These are phyloP conservation scores for Tauraco hartlaubi DNA, from an alignment of 2,797 vertebrate species.

Conservation along the genomic window DNA sequence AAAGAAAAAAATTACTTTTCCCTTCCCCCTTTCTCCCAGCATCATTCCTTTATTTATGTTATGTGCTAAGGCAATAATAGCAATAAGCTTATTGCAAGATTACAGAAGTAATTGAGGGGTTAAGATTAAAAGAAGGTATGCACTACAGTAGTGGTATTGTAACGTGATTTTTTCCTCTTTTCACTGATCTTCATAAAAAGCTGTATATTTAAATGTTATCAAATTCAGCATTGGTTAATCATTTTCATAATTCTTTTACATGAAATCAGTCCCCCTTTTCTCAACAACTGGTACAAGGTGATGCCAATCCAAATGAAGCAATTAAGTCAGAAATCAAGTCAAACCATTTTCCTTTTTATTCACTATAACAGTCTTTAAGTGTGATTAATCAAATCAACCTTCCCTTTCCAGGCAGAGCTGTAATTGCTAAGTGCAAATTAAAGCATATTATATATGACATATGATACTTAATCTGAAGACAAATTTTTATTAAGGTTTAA, in stretches of 20 bases:
- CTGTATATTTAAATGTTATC: conserved; percentile 41
- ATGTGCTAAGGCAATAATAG: background rate
- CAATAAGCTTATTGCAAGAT: background rate
- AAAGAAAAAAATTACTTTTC: background rate
- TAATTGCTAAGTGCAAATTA: conserved; percentile 79
- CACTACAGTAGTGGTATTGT: background rate
- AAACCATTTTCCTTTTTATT: conserved; percentile 64
- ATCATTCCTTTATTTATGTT: background rate
- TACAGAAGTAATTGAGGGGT: conserved; percentile 1
- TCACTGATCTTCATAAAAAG: conserved; percentile 44
- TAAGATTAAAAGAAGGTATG: background rate
- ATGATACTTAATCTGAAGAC: conserved; percentile 52
- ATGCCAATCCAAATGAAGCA: conserved; percentile 74
- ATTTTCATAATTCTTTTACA: conserved; percentile 76
- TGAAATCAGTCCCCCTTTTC: conserved; percentile 71
- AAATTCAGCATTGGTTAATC: conserved; percentile 65
- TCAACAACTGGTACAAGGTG: conserved; percentile 53
- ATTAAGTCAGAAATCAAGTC: conserved; percentile 75
- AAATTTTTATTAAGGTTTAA: conserved; percentile 64
- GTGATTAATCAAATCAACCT: conserved; percentile 82
- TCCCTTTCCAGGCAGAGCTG: conserved; percentile 61
- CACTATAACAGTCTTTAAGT: conserved; percentile 68
- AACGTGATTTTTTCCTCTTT: conserved; percentile 35
- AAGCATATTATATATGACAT: conserved; percentile 65
- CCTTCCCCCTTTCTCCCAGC: background rate